Percentiles rank a stretch among this genome's conserved stretches.
Evolutionary conservation across 2,888 invertebrate genomes (phyloP).

Genomic region (Hesperia comma): DNA sequence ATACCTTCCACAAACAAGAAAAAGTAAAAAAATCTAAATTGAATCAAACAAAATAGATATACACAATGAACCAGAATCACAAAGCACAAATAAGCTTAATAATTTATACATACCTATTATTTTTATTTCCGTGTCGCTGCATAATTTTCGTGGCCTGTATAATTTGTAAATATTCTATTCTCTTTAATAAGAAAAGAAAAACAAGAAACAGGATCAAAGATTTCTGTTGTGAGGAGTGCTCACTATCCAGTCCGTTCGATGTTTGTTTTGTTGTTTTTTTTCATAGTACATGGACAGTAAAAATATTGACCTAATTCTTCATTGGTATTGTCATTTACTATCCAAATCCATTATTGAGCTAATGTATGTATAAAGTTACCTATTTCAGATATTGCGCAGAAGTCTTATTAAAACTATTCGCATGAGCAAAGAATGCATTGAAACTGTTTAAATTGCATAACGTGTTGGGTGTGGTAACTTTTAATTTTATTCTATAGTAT

Average conservation of each 20-base stretch:
- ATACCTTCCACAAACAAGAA: background rate
- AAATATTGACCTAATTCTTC: no score
- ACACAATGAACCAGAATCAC: background rate
- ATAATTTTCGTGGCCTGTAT: background rate
- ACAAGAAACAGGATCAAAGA: background rate
- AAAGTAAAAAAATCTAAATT: background rate
- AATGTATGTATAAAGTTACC: no score
- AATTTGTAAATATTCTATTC: conserved; percentile 5
- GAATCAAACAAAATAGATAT: background rate
- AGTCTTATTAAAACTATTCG: no score
- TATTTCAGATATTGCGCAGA: no score
- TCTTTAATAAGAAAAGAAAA: conserved; percentile 1
- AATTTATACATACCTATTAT: background rate
- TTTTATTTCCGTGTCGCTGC: background rate
- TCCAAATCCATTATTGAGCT: no score
- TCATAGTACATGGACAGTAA: background rate
- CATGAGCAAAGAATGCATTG: no score
- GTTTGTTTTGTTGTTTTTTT: background rate
- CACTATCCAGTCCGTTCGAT: background rate
- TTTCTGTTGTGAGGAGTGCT: background rate
- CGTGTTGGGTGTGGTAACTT: no score
- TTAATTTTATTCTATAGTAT: no score
- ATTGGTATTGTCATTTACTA: no score
- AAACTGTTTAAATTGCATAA: no score
- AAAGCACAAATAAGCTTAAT: background rate